Conservation (phyloP, 2,113 vertebrate genomes). For the Brachyistius frenatus region DNA sequence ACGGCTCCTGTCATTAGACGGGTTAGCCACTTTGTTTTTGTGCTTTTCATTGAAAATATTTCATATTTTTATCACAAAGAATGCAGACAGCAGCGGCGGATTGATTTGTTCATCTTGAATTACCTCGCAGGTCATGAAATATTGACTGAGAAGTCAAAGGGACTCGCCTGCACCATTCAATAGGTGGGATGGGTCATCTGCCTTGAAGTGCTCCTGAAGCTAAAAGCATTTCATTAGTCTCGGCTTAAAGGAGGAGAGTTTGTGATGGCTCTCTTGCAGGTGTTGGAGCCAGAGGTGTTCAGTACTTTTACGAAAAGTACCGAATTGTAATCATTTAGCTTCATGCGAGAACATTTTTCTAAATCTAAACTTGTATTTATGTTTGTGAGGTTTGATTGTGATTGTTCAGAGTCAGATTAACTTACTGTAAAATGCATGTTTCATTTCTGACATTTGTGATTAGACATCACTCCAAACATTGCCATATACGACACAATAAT, state of each 20-base stretch:
- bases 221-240: conserved; percentile 4
- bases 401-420: no score
- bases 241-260: not conserved
- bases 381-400: no score
- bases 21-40: conserved; percentile 5
- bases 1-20: not conserved
- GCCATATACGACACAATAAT: no score
- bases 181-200: conserved; percentile 3
- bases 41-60: conserved; percentile 17
- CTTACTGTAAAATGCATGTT: no score
- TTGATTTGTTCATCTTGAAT: conserved; percentile 17
- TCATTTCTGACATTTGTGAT: no score
- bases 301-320: no score
- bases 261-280: not conserved
- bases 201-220: not conserved
- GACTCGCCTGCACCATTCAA: conserved; percentile 9
- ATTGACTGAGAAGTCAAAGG: conserved; percentile 14
- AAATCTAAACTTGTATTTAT: no score
- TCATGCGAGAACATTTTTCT: no score
- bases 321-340: no score
- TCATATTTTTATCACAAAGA: not conserved
- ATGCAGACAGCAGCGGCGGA: not conserved
- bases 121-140: conserved; percentile 18
- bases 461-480: no score
- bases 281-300: no score